Conservation (phyloP, 2,888 invertebrate genomes). For the Lissonota sp. region DNA sequence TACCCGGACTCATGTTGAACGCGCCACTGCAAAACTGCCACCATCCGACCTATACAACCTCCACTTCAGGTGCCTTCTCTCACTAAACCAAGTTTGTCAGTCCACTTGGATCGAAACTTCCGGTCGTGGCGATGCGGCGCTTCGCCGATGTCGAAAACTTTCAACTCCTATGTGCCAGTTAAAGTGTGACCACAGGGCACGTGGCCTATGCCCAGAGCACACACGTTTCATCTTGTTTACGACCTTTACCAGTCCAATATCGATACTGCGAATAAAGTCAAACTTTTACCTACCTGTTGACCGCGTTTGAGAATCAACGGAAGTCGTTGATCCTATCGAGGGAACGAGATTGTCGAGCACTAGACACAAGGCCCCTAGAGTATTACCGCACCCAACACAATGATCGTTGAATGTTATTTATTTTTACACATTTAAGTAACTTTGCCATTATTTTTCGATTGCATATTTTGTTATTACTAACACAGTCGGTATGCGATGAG, state of each 20-base stretch:
- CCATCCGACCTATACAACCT: slow-evolving; percentile 37
- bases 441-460: background rate
- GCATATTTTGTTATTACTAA: background rate
- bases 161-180: slow-evolving; percentile 32
- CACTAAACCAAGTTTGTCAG: slow-evolving; percentile 60
- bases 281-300: too few relatives aligned
- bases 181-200: background rate
- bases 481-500: slow-evolving; percentile 29
- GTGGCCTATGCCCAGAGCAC: slow-evolving; percentile 35
- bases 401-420: too few relatives aligned
- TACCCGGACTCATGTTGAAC: slow-evolving; percentile 24
- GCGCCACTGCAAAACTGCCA: slow-evolving; percentile 49
- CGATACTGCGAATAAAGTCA: slow-evolving; percentile 11
- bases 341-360: too few relatives aligned
- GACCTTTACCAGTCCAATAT: slow-evolving; percentile 36
- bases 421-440: too few relatives aligned
- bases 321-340: too few relatives aligned
- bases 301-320: too few relatives aligned
- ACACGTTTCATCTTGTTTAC: slow-evolving; percentile 33
- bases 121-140: slow-evolving; percentile 56
- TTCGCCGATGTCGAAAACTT: slow-evolving; percentile 54
- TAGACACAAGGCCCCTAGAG: too few relatives aligned
- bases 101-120: slow-evolving; percentile 64
- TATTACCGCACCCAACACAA: too few relatives aligned
- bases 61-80: slow-evolving; percentile 23